Base-by-base conservation (phyloP, 2,797 vertebrate species). In the Streptopelia turtur region DNA sequence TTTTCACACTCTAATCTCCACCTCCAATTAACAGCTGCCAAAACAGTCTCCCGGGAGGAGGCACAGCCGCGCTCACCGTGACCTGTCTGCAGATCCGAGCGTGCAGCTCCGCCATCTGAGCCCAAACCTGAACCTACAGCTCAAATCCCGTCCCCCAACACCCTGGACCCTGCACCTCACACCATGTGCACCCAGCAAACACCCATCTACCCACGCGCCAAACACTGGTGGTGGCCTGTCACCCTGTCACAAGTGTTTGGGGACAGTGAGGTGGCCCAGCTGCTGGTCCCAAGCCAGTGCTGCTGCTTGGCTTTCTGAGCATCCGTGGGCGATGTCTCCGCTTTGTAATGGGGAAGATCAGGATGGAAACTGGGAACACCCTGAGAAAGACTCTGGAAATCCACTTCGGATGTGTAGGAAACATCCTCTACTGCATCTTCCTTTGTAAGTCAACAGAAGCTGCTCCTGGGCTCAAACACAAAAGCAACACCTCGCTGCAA, bases 191-290 rank as follows among this genome's bases (percentile, higher is more conserved):
- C 16, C 59, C 31, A 57, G 63, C 17, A 39, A 61, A 80, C 24
- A 65, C 20, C 35, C 56, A 33, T 6, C 57, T 43, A 43, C 27
- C 56, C 35, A 9, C 3, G 33, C 18, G 41, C 55, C 41, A 35
- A 1, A 12, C 15, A 4, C 1, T 23, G 52, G 9, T 50, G 43
- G 5, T 81, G 68, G n/a, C n/a, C 59, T 56, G 27, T 13, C 55
- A 64, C 31, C 37, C 6, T 10, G 22, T 16, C 53, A 33, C 45
- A 35, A 16, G 4, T 10, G 22, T 23, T 15, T 33, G 37, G 17
- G 33, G 33, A 17, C 69, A 39, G 31, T 0, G 1, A 61, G 30
- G 27, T 43, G 55, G 35, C 39, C 60, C 1, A 0, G 30, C 65
- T 81, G 39, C 13, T 53, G 28, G 11, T 55, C 68, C 63, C 15